A percentile compares a stretch with the other conserved stretches of the same genome.
Conservation (phyloP, 2,797 vertebrate genomes). For the Amblyraja radiata region DNA sequence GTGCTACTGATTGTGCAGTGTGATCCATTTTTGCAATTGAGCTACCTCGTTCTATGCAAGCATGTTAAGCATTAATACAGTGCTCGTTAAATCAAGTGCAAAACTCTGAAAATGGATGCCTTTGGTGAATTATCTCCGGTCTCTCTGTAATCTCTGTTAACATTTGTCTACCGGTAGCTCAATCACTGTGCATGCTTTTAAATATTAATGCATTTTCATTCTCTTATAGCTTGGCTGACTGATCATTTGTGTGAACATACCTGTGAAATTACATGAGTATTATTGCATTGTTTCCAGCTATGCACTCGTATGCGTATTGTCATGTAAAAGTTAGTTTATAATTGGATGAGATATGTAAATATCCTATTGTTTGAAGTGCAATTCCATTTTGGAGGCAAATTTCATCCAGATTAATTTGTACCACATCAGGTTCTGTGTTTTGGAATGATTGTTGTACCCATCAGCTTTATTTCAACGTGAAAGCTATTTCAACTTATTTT, state of each 20-base stretch:
- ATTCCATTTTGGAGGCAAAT: constrained; percentile 49
- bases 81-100: constrained; percentile 21
- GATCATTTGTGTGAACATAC: constrained; percentile 43
- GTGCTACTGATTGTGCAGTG: constrained; percentile 50
- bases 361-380: constrained; percentile 54
- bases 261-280: constrained; percentile 39
- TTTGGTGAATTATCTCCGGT: background rate
- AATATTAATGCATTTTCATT: constrained; percentile 14
- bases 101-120: constrained; percentile 3
- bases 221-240: background rate
- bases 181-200: constrained; percentile 43
- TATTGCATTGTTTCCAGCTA: constrained; percentile 31
- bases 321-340: constrained; percentile 43
- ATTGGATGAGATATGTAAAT: constrained; percentile 48
- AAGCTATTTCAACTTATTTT: constrained; percentile 2
- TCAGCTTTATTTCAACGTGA: constrained; percentile 9
- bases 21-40: constrained; percentile 57
- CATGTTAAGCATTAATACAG: constrained; percentile 35
- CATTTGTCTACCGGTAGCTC: constrained; percentile 56
- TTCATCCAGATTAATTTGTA: constrained; percentile 43
- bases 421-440: constrained; percentile 8
- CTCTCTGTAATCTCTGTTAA: background rate
- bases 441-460: background rate
- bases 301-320: constrained; percentile 46
- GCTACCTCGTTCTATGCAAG: constrained; percentile 57